These are phyloP conservation scores for Drosophila neotestacea DNA, from an alignment of 2,888 invertebrate genomes.

Conservation along the genomic window DNA sequence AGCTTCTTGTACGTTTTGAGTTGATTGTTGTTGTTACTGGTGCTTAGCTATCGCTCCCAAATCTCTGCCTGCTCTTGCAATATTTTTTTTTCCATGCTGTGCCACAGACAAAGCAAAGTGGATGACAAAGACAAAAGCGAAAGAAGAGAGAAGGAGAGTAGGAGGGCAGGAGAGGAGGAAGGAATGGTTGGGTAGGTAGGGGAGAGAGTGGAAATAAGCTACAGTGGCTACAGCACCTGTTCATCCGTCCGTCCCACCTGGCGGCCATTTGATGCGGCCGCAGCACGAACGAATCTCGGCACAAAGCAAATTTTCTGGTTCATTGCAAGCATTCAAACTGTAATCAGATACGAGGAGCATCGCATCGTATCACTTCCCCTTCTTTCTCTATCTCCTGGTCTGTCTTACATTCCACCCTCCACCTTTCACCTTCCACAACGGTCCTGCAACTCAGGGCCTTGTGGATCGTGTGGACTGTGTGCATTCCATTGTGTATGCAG, in stretches of 20 bases:
- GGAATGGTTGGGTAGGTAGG: background rate
- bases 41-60: constrained; percentile 45
- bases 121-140: constrained; percentile 44
- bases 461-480: constrained; percentile 37
- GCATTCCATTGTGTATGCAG: constrained; percentile 7
- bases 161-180: background rate
- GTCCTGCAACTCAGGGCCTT: constrained; percentile 18
- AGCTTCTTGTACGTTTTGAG: background rate
- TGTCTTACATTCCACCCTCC: background rate
- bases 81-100: constrained; percentile 32
- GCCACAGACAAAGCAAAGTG: constrained; percentile 44
- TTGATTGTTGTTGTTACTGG: constrained; percentile 27
- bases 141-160: background rate
- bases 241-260: constrained; percentile 38
- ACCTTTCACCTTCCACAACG: background rate
- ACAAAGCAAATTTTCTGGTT: constrained; percentile 78
- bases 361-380: constrained; percentile 15
- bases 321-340: constrained; percentile 79
- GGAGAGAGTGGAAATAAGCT: constrained; percentile 1
- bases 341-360: constrained; percentile 67
- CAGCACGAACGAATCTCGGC: constrained; percentile 58
- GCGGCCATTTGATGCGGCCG: constrained; percentile 31
- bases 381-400: background rate
- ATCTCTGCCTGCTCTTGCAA: constrained; percentile 55
- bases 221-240: constrained; percentile 61